Evolutionary conservation across 2,888 invertebrate species (phyloP).

Genomic region (Platynereis dumerilii): DNA sequence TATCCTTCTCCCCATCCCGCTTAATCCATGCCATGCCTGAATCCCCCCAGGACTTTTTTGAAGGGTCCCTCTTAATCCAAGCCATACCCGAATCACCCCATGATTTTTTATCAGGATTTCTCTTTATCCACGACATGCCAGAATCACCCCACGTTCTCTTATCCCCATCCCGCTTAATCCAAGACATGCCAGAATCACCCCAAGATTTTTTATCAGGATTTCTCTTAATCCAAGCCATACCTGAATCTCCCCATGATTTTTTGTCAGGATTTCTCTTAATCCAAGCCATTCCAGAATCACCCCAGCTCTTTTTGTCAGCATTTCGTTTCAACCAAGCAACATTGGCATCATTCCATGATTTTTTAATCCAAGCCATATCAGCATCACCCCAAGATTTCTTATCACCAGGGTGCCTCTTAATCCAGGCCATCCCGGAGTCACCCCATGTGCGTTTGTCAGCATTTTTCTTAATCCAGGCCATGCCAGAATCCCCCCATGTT

Average conservation of each 20-base stretch:
- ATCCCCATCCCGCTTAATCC: slow-evolving; percentile 23
- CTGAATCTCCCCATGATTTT: slow-evolving; percentile 9
- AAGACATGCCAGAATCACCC: slow-evolving; percentile 20
- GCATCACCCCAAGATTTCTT: slow-evolving; percentile 19
- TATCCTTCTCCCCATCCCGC: slow-evolving; percentile 20
- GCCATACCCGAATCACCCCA: slow-evolving; percentile 30
- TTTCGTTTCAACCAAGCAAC: slow-evolving; percentile 18
- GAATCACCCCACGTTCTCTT: slow-evolving; percentile 31
- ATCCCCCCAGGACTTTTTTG: slow-evolving; percentile 13
- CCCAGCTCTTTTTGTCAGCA: slow-evolving; percentile 21
- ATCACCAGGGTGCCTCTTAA: slow-evolving; percentile 24
- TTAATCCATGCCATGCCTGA: slow-evolving; percentile 35
- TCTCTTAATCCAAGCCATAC: slow-evolving; percentile 34
- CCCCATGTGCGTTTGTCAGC: slow-evolving; percentile 24
- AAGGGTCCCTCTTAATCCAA: slow-evolving; percentile 26
- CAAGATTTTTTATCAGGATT: slow-evolving; percentile 21
- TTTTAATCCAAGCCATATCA: slow-evolving; percentile 36
- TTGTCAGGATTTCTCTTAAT: slow-evolving; percentile 21
- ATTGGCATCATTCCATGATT: slow-evolving; percentile 18
- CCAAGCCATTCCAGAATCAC: slow-evolving; percentile 28
- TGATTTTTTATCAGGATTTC: slow-evolving; percentile 19
- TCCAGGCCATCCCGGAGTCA: slow-evolving; percentile 30
- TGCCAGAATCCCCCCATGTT: slow-evolving; percentile 31
- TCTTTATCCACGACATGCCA: slow-evolving; percentile 30
- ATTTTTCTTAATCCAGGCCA: slow-evolving; percentile 27